A percentile compares a stretch with the other conserved stretches of the same genome.
Evolutionary conservation across 2,113 vertebrate genomes (phyloP).

Genomic region (Nothoprocta perdicaria): DNA sequence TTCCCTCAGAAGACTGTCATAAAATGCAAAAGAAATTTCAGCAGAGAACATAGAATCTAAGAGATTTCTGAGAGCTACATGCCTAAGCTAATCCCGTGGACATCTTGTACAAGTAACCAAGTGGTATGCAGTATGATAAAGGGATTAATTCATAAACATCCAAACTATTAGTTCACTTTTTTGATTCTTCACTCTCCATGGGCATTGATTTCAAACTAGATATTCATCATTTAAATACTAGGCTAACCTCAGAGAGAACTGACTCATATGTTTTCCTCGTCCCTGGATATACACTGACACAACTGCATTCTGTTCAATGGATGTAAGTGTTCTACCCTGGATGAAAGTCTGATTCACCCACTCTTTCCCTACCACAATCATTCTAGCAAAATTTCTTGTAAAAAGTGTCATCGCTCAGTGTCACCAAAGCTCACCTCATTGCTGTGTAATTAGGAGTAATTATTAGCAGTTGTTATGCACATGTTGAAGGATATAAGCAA

Average conservation of each 20-base stretch:
- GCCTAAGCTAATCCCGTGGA: rapidly evolving
- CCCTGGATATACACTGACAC: neutral
- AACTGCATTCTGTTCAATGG: neutral
- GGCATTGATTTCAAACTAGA: neutral
- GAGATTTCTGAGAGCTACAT: neutral
- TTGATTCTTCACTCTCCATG: neutral
- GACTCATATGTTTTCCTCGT: neutral
- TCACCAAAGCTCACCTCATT: neutral
- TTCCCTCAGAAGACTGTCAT: neutral
- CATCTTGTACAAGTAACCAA: neutral
- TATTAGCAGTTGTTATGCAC: neutral
- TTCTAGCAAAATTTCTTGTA: neutral
- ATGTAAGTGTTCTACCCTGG: neutral
- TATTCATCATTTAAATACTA: neutral
- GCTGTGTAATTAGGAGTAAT: neutral
- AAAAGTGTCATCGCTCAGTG: neutral
- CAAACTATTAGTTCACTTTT: neutral
- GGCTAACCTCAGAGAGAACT: neutral
- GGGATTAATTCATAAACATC: neutral
- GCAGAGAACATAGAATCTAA: neutral
- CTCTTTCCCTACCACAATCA: neutral
- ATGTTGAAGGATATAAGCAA: neutral
- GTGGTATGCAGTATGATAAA: neutral
- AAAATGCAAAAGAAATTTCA: neutral
- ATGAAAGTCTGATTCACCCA: neutral